phyloP scores from a whole-genome alignment of 2,797 vertebrate species.

The Cirrhinus molitorella region DNA sequence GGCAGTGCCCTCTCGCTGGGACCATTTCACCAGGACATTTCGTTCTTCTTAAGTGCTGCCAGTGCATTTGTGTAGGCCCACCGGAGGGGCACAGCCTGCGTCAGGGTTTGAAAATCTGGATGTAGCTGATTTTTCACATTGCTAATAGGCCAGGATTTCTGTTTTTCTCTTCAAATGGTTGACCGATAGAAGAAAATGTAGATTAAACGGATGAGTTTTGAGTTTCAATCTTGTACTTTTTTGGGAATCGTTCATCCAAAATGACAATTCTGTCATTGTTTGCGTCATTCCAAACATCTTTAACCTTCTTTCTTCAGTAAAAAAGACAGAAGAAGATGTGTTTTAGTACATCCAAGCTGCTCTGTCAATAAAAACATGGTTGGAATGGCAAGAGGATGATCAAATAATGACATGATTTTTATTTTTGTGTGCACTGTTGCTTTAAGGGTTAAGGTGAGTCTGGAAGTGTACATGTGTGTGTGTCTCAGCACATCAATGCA shows the following conservation, averaged over 20 bases:
- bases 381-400: neutral
- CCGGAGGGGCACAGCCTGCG: conserved; percentile 26
- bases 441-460: neutral
- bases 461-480: conserved; percentile 17
- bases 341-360: neutral
- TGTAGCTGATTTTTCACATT: neutral
- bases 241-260: neutral
- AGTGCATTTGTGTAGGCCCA: conserved; percentile 15
- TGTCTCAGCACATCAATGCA: conserved; percentile 41
- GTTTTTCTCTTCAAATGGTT: conserved; percentile 18
- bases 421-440: neutral
- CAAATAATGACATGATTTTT: neutral
- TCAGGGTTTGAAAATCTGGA: conserved; percentile 5
- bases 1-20: conserved; percentile 21
- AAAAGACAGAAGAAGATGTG: neutral
- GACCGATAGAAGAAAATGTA: neutral
- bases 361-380: neutral
- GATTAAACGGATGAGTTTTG: neutral
- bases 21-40: conserved; percentile 13
- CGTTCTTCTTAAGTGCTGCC: conserved; percentile 37
- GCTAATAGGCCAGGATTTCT: conserved; percentile 6
- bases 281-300: neutral
- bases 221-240: neutral
- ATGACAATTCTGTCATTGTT: neutral
- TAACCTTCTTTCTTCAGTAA: no score